These are phyloP conservation scores for Pseudobourletiella spinata DNA, from an alignment of 1,140 invertebrate genomes.

Conservation along the genomic window DNA sequence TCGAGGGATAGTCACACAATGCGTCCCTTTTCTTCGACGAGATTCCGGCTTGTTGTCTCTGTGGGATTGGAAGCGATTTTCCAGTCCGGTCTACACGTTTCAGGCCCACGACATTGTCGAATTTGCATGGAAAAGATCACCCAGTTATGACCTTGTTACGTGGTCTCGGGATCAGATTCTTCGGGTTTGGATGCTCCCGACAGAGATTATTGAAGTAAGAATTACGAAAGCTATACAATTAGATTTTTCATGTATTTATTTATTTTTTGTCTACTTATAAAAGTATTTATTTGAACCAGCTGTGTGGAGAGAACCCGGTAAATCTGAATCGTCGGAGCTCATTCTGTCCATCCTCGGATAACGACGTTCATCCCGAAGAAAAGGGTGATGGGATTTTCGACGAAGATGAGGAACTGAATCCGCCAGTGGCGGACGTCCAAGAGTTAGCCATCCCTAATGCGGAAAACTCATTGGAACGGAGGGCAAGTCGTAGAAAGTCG, in stretches of 20 bases:
- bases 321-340: background rate
- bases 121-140: conserved; percentile 76
- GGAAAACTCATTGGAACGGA: background rate
- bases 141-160: conserved; percentile 68
- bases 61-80: conserved; percentile 62
- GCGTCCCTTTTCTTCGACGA: conserved; percentile 65
- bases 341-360: conserved; percentile 1
- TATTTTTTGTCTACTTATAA: too few relatives aligned
- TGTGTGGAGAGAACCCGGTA: conserved; percentile 24
- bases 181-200: conserved; percentile 72
- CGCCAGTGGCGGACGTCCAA: too few relatives aligned
- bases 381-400: background rate
- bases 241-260: conserved; percentile 4
- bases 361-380: conserved; percentile 8
- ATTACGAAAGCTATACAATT: background rate
- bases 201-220: conserved; percentile 30
- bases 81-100: conserved; percentile 71
- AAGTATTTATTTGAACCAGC: too few relatives aligned
- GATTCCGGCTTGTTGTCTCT: conserved; percentile 67
- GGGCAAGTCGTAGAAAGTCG: too few relatives aligned
- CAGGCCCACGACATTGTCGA: conserved; percentile 89
- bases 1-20: conserved; percentile 79
- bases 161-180: conserved; percentile 92
- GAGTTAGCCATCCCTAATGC: too few relatives aligned
- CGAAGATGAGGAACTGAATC: conserved; percentile 4